Evolutionary conservation across 1,140 invertebrate genomes (phyloP), one percentile per base, ranked within the genome.

Genomic region (Euwallacea similis): DNA sequence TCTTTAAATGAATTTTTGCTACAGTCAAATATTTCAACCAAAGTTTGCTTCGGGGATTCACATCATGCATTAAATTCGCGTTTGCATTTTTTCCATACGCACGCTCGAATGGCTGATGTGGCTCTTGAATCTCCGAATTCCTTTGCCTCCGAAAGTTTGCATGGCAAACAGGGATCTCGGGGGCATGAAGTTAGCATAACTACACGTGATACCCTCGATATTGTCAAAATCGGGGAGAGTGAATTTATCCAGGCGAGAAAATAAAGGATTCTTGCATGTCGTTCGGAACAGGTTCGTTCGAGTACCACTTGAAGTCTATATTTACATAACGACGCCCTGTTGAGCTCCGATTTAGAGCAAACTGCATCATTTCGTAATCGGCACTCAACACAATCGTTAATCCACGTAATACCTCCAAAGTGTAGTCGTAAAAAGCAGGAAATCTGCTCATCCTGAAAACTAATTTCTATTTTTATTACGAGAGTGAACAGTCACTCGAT

Each of bases 41-140:
- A 13, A 50, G 13, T 13, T 10, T 50, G 47, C 47, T 50, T 50
- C 47, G 47, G 47, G 9, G 16, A 44, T 44, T 44, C 16, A 63
- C 60, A 33, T 63, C 42, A 13, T 63, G 60, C 60, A 63, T 63
- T 63, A 63, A 63, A 63, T 63, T 63, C 33, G 60, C 60, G 60
- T 63, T 63, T 47, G 15, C 42, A 63, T 63, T 63, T 63, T 63
- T 63, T 47, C 42, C n/a, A 4, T 56, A 9, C 9, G 21, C 21
- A 11, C 42, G 33, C 41, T 46, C 46, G 42, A 63, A 47, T 63
- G 42, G 42, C 60, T 63, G 43, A 63, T 33, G 21, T 33, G 21
- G 21, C 21, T 33, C 4, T 33, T 33, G 21, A 33, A 33, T 33
- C 21, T 33, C 21, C 42, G 42, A 63, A 42, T 11, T 42, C 41